phyloP scores from a whole-genome alignment of 53 echinoderm and acorn worm genomes.

The Echinometra lucunter region DNA sequence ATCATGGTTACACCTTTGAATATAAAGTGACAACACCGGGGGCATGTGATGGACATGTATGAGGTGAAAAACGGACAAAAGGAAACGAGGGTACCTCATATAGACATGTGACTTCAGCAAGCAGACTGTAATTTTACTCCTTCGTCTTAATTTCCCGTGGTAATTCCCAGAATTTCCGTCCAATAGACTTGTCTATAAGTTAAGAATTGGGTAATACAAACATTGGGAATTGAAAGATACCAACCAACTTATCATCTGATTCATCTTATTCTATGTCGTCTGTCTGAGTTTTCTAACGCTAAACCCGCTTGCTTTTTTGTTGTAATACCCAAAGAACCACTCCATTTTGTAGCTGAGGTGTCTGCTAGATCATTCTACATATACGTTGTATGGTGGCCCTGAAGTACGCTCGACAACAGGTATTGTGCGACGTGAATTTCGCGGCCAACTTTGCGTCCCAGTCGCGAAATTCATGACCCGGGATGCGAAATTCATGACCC shows the following conservation, averaged over 20 bases:
- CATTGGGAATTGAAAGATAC: constrained; percentile 7
- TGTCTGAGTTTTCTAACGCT: background rate
- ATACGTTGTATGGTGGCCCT: no score
- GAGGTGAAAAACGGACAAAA: background rate
- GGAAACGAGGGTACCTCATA: background rate
- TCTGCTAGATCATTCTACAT: no score
- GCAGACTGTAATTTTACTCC: constrained; percentile 39
- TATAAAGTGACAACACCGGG: no score
- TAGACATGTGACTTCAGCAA: background rate
- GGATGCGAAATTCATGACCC: no score
- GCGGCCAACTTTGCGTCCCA: no score
- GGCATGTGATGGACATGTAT: background rate
- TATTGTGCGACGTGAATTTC: no score
- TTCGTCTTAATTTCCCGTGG: constrained; percentile 59
- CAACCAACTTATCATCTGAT: background rate
- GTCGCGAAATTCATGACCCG: no score
- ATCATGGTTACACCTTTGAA: no score
- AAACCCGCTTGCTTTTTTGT: background rate
- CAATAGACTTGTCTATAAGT: constrained; percentile 16
- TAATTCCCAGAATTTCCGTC: constrained; percentile 61
- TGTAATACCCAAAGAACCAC: background rate
- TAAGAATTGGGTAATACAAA: constrained; percentile 36
- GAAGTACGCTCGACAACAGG: no score
- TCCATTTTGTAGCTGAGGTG: no score
- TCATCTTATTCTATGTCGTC: background rate